Evolutionary conservation across 2,888 invertebrate genomes (phyloP).

Genomic region (Cheilosia vulpina): DNA sequence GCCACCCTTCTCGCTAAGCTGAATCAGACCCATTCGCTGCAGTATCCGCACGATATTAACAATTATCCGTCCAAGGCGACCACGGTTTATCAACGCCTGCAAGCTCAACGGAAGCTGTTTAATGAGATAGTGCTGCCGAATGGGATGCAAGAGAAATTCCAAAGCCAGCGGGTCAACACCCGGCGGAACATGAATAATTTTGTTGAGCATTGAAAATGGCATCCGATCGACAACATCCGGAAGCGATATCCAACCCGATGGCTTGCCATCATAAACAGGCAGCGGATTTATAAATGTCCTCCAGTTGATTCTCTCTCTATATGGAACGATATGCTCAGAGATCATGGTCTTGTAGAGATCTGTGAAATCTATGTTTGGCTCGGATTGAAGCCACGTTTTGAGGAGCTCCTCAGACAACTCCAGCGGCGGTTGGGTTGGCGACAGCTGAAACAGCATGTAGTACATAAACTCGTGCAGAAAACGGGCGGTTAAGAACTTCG

Average conservation of each 20-base stretch:
- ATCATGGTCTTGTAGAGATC: constrained; percentile 81
- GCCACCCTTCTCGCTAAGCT: constrained; percentile 87
- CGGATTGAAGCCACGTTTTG: constrained; percentile 79
- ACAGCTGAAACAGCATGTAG: constrained; percentile 87
- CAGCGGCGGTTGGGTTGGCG: constrained; percentile 80
- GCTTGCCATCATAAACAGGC: constrained; percentile 86
- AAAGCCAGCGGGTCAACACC: constrained; percentile 85
- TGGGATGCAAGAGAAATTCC: constrained; percentile 87
- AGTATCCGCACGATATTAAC: constrained; percentile 85
- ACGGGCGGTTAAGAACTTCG: constrained; percentile 88
- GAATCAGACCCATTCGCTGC: constrained; percentile 88
- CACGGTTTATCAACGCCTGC: constrained; percentile 78
- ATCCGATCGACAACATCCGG: constrained; percentile 88
- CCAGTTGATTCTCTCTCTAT: constrained; percentile 86
- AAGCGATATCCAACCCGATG: constrained; percentile 88
- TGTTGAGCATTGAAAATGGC: constrained; percentile 89
- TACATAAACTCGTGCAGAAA: constrained; percentile 88
- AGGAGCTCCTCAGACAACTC: constrained; percentile 77
- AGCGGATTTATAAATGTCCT: constrained; percentile 90
- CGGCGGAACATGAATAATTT: constrained; percentile 86
- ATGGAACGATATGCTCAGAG: constrained; percentile 77
- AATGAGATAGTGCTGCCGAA: constrained; percentile 87
- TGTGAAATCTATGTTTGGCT: constrained; percentile 83
- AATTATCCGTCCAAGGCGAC: constrained; percentile 78
- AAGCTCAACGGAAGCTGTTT: constrained; percentile 85